Conservation (phyloP, 2,113 vertebrate species). For the Progne subis region DNA sequence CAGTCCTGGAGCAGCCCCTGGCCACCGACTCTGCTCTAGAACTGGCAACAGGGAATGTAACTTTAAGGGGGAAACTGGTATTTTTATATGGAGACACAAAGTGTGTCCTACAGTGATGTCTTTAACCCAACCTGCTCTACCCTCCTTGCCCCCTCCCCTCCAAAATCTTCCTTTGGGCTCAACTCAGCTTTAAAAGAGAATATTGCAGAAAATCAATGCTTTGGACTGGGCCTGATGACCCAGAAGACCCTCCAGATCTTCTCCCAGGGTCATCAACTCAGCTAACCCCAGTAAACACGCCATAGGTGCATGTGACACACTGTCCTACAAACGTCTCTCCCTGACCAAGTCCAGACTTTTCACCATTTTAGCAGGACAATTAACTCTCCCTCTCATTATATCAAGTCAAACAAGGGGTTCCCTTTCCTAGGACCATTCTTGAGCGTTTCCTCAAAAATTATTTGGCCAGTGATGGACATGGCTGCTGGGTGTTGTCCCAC, state of each 20-base stretch:
- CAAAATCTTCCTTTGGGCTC: background rate
- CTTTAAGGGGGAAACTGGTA: rapidly evolving
- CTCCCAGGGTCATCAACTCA: background rate
- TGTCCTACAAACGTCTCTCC: background rate
- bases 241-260: background rate
- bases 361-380: background rate
- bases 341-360: background rate
- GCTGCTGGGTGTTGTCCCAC: background rate
- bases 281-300: background rate
- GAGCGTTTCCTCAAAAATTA: background rate
- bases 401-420: background rate
- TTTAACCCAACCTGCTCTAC: background rate
- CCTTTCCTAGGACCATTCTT: background rate
- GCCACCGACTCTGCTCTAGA: background rate
- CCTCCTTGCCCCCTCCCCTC: rapidly evolving
- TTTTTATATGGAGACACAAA: background rate
- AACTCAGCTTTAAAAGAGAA: background rate
- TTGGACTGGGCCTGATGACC: background rate
- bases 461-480: rapidly evolving
- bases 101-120: background rate
- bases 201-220: background rate
- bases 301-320: rapidly evolving
- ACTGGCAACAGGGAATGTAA: background rate
- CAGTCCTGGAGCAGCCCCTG: background rate
- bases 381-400: background rate